These are phyloP conservation scores for Cordilura impudica DNA, from an alignment of 2,888 invertebrate genomes.

Conservation along the genomic window DNA sequence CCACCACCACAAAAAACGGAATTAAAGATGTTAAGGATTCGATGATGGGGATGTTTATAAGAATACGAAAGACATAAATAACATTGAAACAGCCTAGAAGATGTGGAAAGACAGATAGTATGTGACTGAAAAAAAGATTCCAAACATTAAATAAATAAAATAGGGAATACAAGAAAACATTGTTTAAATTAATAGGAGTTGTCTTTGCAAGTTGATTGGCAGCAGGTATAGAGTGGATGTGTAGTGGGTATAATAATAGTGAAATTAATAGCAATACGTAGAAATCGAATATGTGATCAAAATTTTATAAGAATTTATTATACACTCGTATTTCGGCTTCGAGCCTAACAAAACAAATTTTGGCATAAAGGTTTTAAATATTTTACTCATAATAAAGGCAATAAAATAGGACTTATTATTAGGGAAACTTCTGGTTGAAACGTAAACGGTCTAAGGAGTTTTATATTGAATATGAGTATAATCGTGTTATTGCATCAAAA, in stretches of 20 bases:
- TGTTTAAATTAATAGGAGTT: neutral
- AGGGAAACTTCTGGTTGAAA: no score
- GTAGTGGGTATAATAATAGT: slow-evolving; percentile 11
- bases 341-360: slow-evolving; percentile 2
- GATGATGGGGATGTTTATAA: neutral
- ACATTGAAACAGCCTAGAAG: slow-evolving; percentile 28
- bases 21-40: neutral
- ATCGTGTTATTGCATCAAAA: no score
- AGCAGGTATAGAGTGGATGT: neutral
- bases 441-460: no score
- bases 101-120: slow-evolving; percentile 15
- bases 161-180: neutral
- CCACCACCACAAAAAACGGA: neutral
- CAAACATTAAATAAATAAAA: neutral
- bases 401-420: no score
- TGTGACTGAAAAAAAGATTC: neutral
- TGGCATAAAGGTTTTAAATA: neutral
- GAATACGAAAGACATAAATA: slow-evolving; percentile 42
- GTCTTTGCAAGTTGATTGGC: neutral
- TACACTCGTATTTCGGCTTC: no score
- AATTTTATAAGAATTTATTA: slow-evolving; percentile 43
- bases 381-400: slow-evolving; percentile 17
- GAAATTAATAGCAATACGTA: slow-evolving; percentile 26
- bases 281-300: slow-evolving; percentile 48
- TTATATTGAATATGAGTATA: no score